Percentiles rank a stretch among this genome's conserved stretches.
Evolutionary conservation across 2,888 invertebrate species (phyloP).

Genomic region (Ophion costatus): DNA sequence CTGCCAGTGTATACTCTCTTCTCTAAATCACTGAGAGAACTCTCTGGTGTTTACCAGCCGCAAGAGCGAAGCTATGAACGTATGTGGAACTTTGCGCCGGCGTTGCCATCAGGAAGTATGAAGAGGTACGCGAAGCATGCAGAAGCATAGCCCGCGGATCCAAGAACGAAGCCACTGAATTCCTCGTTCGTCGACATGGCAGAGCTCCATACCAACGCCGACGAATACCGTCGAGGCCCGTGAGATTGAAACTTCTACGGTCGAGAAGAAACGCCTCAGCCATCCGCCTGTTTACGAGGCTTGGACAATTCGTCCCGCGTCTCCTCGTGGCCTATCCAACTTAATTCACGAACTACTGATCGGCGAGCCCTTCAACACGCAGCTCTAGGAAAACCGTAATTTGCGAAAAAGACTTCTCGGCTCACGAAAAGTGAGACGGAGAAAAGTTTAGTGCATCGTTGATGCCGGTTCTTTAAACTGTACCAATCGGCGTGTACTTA

Average conservation of each 20-base stretch:
- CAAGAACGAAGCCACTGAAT: constrained; percentile 44
- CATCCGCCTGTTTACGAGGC: constrained; percentile 1
- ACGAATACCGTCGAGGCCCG: constrained; percentile 48
- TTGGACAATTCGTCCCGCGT: not conserved
- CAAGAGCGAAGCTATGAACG: constrained; percentile 12
- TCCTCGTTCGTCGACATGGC: constrained; percentile 53
- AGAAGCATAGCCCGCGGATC: constrained; percentile 54
- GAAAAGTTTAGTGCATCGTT: too few relatives aligned
- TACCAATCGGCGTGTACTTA: too few relatives aligned
- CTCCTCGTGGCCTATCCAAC: not conserved
- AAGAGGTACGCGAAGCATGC: constrained; percentile 60
- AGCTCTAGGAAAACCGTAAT: not conserved
- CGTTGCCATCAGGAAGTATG: constrained; percentile 48
- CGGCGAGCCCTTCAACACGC: not conserved
- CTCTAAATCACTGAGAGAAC: constrained; percentile 11
- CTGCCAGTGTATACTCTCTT: constrained; percentile 1
- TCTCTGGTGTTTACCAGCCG: constrained; percentile 27
- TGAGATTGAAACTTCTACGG: constrained; percentile 49
- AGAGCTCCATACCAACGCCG: constrained; percentile 10
- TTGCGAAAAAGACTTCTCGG: not conserved
- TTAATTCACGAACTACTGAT: not conserved
- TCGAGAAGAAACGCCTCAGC: constrained; percentile 16
- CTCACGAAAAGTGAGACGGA: too few relatives aligned
- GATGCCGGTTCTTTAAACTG: too few relatives aligned
- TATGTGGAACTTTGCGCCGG: not conserved